Evolutionary conservation across 2,888 invertebrate species (phyloP).

Genomic region (Esperia sulphurella): DNA sequence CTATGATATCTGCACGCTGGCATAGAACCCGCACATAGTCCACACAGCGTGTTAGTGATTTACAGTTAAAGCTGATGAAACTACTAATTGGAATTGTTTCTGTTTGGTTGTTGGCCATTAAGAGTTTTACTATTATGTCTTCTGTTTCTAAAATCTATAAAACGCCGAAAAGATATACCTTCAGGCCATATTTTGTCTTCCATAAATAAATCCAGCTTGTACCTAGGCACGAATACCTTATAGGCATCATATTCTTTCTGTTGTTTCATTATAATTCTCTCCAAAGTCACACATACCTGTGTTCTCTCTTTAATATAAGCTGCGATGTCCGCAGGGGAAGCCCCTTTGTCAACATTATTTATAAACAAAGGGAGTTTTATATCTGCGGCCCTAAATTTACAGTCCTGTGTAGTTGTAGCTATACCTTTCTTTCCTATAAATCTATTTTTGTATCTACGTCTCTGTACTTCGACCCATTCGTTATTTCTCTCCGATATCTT

Average conservation of each 20-base stretch:
- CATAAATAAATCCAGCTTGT: conserved; percentile 15
- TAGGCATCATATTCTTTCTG: conserved; percentile 14
- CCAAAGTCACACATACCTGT: conserved; percentile 6
- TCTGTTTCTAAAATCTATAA: conserved; percentile 13
- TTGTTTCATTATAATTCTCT: conserved; percentile 14
- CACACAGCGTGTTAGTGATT: conserved; percentile 11
- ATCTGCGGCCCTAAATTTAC: conserved; percentile 20
- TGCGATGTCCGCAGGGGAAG: conserved; percentile 10
- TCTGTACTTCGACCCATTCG: conserved; percentile 11
- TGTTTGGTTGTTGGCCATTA: background rate
- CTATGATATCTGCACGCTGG: background rate
- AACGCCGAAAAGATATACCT: conserved; percentile 16
- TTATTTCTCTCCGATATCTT: background rate
- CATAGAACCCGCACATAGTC: conserved; percentile 14
- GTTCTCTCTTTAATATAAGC: conserved; percentile 14
- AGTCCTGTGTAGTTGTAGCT: conserved; percentile 2
- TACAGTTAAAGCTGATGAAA: conserved; percentile 8
- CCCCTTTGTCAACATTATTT: conserved; percentile 15
- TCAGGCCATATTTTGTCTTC: conserved; percentile 19
- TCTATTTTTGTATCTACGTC: conserved; percentile 10
- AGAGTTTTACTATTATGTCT: background rate
- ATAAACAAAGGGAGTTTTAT: conserved; percentile 16
- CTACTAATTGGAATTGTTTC: too few relatives aligned
- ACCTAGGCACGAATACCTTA: conserved; percentile 17
- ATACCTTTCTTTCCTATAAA: conserved; percentile 10